phyloP scores from a whole-genome alignment of 2,797 vertebrate species.

The Ctenopoma multispine region DNA sequence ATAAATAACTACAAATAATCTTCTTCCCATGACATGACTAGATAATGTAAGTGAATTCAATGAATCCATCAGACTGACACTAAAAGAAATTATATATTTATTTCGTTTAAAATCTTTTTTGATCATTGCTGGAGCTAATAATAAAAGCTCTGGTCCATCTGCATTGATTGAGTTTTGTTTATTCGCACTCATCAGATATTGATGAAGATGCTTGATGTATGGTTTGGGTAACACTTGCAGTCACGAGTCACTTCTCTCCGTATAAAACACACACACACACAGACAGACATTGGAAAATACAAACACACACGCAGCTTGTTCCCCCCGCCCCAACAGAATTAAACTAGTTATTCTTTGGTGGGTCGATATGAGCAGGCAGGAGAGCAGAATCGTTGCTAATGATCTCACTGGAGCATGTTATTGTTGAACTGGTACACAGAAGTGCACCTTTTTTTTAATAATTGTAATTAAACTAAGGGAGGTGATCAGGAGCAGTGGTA shows the following conservation, averaged over 20 bases:
- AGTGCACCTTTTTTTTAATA: conserved; percentile 10
- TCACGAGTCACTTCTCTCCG: neutral
- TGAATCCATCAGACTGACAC: neutral
- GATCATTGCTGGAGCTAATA: conserved; percentile 10
- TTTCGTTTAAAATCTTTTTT: neutral
- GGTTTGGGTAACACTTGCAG: neutral
- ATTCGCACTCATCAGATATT: conserved; percentile 37
- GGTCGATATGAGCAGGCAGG: conserved; percentile 35
- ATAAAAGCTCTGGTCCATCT: conserved; percentile 3
- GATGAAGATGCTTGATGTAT: conserved; percentile 39
- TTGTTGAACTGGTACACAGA: conserved; percentile 24
- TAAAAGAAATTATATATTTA: neutral
- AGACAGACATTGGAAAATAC: neutral
- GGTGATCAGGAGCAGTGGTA: neutral
- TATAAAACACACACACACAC: neutral
- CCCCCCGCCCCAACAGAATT: conserved; percentile 4
- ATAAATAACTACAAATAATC: no score
- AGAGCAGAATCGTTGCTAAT: conserved; percentile 38
- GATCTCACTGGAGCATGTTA: conserved; percentile 42
- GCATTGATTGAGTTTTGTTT: conserved; percentile 14
- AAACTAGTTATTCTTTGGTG: conserved; percentile 38
- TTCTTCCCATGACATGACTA: neutral
- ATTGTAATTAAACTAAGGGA: conserved; percentile 19
- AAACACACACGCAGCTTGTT: conserved; percentile 10
- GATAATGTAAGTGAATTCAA: neutral